Evolutionary conservation across 2,113 vertebrate genomes (phyloP).

Genomic region (Arvicanthis niloticus): DNA sequence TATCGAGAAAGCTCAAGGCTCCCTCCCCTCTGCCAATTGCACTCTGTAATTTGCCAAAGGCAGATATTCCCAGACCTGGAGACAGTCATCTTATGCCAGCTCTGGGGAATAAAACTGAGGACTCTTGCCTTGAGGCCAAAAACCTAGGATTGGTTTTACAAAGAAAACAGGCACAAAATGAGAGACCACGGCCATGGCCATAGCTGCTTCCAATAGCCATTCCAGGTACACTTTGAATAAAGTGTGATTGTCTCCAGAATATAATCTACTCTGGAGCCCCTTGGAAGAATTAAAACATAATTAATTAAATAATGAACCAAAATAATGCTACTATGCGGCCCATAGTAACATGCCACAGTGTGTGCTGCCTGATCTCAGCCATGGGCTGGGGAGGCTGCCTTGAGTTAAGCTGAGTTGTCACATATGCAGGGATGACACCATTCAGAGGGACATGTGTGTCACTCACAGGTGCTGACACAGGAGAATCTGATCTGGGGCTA

Average conservation of each 20-base stretch:
- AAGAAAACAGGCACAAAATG: not conserved
- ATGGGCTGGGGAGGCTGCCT: not conserved
- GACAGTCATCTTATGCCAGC: not conserved
- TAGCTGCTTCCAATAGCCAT: not conserved
- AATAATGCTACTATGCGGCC: not conserved
- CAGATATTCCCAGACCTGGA: not conserved
- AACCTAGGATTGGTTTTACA: not conserved
- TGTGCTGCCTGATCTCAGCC: not conserved
- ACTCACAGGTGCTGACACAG: constrained; percentile 63
- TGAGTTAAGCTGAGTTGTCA: constrained; percentile 51
- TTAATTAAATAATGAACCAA: not conserved
- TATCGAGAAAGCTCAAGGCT: not conserved
- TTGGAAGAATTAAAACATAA: not conserved
- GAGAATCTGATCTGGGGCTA: constrained; percentile 66
- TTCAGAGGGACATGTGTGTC: constrained; percentile 29
- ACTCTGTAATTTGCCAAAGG: not conserved
- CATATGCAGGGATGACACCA: not conserved
- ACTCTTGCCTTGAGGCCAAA: not conserved
- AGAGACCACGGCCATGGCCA: not conserved
- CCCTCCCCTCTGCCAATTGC: not conserved
- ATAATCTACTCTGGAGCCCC: not conserved
- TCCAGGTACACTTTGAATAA: not conserved
- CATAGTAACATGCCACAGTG: rapidly evolving
- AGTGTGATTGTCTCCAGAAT: not conserved
- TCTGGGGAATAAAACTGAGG: not conserved